Conservation (phyloP, 2,797 vertebrate genomes). For the Aselliscus stoliczkanus region DNA sequence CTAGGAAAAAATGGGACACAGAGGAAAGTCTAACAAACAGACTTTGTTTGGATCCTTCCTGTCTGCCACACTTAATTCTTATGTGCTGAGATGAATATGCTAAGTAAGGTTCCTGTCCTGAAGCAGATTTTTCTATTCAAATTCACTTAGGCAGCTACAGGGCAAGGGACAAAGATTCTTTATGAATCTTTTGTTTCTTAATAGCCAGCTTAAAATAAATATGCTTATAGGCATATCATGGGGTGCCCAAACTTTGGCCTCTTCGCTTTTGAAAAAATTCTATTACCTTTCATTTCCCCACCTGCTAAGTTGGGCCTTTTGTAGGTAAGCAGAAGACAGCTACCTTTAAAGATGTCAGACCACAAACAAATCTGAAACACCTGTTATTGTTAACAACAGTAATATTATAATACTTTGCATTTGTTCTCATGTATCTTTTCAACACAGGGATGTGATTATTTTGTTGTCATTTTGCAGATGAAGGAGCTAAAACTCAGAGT, state of each 20-base stretch:
- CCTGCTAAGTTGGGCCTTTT: not conserved
- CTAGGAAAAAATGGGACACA: not conserved
- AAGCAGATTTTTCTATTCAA: not conserved
- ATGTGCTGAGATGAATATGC: not conserved
- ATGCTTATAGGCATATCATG: not conserved
- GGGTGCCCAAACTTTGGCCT: not conserved
- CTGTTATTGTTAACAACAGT: not conserved
- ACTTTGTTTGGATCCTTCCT: not conserved
- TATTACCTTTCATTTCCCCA: not conserved
- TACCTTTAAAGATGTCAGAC: not conserved
- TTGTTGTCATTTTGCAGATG: not conserved
- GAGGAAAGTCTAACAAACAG: not conserved
- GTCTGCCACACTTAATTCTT: not conserved
- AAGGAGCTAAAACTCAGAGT: not conserved
- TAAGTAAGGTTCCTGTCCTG: not conserved
- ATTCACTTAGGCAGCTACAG: not conserved
- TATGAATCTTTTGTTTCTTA: not conserved
- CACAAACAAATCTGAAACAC: conserved; percentile 3
- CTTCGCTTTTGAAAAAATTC: not conserved
- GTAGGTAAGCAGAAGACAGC: not conserved
- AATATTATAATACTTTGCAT: not conserved
- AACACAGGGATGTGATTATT: not conserved
- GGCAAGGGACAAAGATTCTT: not conserved
- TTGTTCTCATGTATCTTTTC: conserved; percentile 21
- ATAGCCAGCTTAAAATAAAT: not conserved